Evolutionary conservation across 2,888 invertebrate genomes (phyloP).

Genomic region (Lissocephala sabroskyi): DNA sequence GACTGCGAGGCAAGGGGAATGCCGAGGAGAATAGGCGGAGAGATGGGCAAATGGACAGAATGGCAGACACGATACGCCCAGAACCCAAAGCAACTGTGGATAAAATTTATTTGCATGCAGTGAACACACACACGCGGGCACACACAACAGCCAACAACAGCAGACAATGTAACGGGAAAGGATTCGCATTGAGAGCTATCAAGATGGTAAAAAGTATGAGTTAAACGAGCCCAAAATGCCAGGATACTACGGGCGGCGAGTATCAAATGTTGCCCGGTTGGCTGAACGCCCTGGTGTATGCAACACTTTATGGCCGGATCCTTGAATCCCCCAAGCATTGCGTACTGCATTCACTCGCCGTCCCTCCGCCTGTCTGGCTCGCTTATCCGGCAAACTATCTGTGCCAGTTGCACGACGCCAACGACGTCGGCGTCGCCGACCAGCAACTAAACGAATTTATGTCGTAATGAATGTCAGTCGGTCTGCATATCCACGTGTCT

Average conservation of each 20-base stretch:
- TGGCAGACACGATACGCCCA: too few species aligned
- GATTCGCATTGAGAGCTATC: too few species aligned
- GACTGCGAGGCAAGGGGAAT: too few species aligned
- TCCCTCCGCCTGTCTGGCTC: constrained; percentile 4
- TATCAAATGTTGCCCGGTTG: constrained; percentile 12
- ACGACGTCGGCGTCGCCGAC: background rate
- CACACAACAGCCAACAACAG: too few species aligned
- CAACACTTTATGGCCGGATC: constrained; percentile 19
- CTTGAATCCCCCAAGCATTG: constrained; percentile 14
- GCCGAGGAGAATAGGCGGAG: too few species aligned
- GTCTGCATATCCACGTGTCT: constrained; percentile 47
- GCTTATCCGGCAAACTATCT: constrained; percentile 18
- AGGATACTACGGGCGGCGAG: background rate
- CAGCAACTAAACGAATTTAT: constrained; percentile 50
- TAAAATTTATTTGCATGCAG: constrained; percentile 46
- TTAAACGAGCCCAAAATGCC: too few species aligned
- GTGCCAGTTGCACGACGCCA: background rate
- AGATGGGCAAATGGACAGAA: too few species aligned
- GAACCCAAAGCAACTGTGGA: too few species aligned
- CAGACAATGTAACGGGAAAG: constrained; percentile 25
- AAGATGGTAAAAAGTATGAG: too few species aligned
- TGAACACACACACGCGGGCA: too few species aligned
- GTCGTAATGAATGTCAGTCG: constrained; percentile 56
- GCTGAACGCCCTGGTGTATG: constrained; percentile 13
- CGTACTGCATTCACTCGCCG: constrained; percentile 10